Evolutionary conservation across 1,140 invertebrate species (phyloP), one percentile per base, ranked within the genome.

Genomic region (Bombus confusus): DNA sequence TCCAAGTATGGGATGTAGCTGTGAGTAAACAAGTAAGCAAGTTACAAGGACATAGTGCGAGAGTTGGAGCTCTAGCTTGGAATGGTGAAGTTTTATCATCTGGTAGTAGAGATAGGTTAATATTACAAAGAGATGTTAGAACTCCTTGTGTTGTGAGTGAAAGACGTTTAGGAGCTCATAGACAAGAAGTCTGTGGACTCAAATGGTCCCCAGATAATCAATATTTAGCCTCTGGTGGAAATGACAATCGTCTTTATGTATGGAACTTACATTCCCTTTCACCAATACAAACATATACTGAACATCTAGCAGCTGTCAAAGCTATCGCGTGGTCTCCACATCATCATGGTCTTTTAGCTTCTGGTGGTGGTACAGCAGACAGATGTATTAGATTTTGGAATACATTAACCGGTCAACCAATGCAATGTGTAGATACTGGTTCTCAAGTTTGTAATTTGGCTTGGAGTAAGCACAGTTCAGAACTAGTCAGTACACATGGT

Each of bases 191-290:
- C 22, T 99, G 99, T 95, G 99, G 99, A 1, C 94, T 99, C 6
- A 99, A 99, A 95, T 99, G 99, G 99, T 99, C 99, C 25, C 99
- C 99, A 1, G 99, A 99, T 94, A 99, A 99, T 92, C 98, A 99
- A 94, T 99, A 99, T 94, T 95, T 99, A 52, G 99, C 99, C 2
- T 99, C 99, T 12, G 99, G 99, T 68, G 99, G 99, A 52, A 99
- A 99, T 95, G 99, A 99, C 95, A 99, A 99, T 95, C 97, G 99
- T 88, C 95, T 99, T 10, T 99, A 99, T 94, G 99, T 99, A 2
- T 99, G 99, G 99, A 99, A 99, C 94, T 95, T 98, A 88, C 98
- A 98, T 93, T 98, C 98, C 1, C 95, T 97, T 3, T 96, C 97
- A 22, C 98, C 99, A 0, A 97, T 99, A 64, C 99, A 99, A 94